Conservation (phyloP, 23 tunicate genomes). For the Botrylloides violaceus region DNA sequence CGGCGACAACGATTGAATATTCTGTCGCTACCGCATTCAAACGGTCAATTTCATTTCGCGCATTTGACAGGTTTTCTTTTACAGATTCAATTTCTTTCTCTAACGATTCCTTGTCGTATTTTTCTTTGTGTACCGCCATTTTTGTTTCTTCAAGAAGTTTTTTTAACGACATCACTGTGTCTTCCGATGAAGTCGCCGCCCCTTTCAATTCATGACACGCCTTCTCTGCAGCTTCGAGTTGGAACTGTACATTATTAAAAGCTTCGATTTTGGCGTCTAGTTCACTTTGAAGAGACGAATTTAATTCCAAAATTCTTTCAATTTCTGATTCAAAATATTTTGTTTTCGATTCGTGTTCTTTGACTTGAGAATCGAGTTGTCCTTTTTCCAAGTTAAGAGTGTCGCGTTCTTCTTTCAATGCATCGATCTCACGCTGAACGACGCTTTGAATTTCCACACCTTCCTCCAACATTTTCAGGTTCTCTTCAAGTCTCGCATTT, state of each 20-base stretch:
- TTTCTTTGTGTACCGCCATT: too few species aligned
- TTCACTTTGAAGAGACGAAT: background rate
- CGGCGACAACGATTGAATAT: background rate
- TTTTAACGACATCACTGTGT: background rate
- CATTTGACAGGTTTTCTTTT: background rate
- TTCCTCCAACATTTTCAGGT: conserved; percentile 7
- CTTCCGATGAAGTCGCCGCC: background rate
- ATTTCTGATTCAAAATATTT: background rate
- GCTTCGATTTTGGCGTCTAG: background rate
- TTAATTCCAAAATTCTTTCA: background rate
- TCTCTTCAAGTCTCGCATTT: background rate
- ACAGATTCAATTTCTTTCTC: background rate
- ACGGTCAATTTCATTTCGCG: background rate
- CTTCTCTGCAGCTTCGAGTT: background rate
- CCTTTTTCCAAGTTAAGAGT: background rate
- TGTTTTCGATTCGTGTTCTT: background rate
- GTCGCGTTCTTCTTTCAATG: background rate
- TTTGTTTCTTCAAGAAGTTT: background rate
- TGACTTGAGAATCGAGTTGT: background rate
- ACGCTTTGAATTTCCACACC: background rate
- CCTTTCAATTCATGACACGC: background rate
- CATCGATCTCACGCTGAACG: background rate
- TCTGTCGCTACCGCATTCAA: background rate
- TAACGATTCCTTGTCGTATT: background rate
- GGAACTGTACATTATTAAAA: background rate